phyloP scores from a whole-genome alignment of 2,797 vertebrate genomes.

The Rhincodon typus region DNA sequence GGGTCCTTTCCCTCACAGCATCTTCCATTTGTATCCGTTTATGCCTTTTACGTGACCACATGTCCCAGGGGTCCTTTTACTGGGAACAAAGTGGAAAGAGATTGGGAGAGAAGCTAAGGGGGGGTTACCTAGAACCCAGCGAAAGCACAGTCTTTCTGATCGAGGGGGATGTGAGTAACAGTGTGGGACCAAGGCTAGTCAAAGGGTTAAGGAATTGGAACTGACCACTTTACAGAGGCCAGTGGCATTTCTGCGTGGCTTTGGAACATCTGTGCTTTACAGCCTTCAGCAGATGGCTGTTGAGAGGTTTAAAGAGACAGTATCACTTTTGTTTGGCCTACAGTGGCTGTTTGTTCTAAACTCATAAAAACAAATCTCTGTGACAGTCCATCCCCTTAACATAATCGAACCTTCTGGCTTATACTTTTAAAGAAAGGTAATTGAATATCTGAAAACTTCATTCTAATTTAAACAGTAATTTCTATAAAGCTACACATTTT shows the following conservation, averaged over 20 bases:
- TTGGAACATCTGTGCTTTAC: slow-evolving; percentile 29
- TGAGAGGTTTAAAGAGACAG: slow-evolving; percentile 34
- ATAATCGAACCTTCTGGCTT: neutral
- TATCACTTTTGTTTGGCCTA: slow-evolving; percentile 32
- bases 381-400: slow-evolving; percentile 12
- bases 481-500: neutral
- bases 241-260: neutral
- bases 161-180: neutral
- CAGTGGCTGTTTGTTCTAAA: slow-evolving; percentile 30
- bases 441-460: slow-evolving; percentile 10
- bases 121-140: neutral
- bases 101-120: neutral
- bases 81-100: neutral
- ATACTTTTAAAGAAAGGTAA: neutral
- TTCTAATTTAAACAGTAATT: neutral
- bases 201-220: slow-evolving; percentile 5
- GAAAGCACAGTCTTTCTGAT: neutral
- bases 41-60: neutral
- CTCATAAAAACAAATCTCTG: slow-evolving; percentile 29
- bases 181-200: neutral
- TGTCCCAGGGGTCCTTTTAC: neutral
- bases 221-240: neutral
- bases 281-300: slow-evolving; percentile 20
- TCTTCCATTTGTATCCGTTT: neutral
- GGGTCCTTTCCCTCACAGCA: neutral